These are phyloP conservation scores for Drosophila kanapiae DNA, from an alignment of 1,140 invertebrate species.

Conservation along the genomic window DNA sequence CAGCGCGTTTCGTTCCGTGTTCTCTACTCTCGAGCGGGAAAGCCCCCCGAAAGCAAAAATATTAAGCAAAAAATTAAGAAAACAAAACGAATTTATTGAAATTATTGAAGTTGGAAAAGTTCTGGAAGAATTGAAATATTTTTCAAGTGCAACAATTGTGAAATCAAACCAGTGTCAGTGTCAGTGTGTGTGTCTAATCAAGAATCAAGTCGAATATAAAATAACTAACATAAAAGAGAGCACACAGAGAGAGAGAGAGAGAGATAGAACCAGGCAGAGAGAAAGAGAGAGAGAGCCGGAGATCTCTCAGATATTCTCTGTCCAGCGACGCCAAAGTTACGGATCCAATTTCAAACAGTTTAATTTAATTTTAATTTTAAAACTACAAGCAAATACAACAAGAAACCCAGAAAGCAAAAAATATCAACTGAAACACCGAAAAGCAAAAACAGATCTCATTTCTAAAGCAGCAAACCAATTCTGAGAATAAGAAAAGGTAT, in stretches of 20 bases:
- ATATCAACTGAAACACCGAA: conserved; percentile 24
- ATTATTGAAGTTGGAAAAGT: conserved; percentile 22
- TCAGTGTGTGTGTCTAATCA: conserved; percentile 12
- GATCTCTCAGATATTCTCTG: conserved; percentile 17
- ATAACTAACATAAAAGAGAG: conserved; percentile 12
- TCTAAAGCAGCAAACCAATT: conserved; percentile 38
- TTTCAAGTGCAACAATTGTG: conserved; percentile 62
- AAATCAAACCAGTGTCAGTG: conserved; percentile 33
- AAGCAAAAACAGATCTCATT: conserved; percentile 39
- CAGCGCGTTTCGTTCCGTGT: conserved; percentile 47
- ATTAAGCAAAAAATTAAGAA: conserved; percentile 9
- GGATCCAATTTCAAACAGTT: conserved; percentile 67
- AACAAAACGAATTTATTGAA: conserved; percentile 3
- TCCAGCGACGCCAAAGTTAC: conserved; percentile 69
- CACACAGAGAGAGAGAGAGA: conserved; percentile 11
- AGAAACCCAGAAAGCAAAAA: conserved; percentile 33
- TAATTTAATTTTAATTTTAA: conserved; percentile 52
- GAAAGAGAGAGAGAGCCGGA: conserved; percentile 26
- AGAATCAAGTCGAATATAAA: conserved; percentile 6
- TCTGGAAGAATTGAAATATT: conserved; percentile 29
- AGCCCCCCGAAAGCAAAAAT: conserved; percentile 14
- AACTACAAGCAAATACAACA: conserved; percentile 26
- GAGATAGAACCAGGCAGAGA: conserved; percentile 17
- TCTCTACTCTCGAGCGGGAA: conserved; percentile 44
- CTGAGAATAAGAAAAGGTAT: conserved; percentile 78